phyloP scores from a whole-genome alignment of 2,113 vertebrate genomes.

The Callipepla squamata region DNA sequence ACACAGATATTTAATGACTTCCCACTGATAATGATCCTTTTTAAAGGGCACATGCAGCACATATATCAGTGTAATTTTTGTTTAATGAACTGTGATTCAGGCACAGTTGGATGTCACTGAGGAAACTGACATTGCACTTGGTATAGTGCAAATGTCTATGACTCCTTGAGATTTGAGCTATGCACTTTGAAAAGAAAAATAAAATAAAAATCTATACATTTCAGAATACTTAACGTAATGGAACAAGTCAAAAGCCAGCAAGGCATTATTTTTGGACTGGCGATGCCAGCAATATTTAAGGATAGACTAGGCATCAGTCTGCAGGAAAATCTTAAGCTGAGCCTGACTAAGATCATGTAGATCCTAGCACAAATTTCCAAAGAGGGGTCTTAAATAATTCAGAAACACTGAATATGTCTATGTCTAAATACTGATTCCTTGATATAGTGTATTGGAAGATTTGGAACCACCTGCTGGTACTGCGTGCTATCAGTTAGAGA shows the following conservation, averaged over 20 bases:
- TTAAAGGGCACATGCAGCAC: not conserved
- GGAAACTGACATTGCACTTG: not conserved
- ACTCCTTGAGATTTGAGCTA: not conserved
- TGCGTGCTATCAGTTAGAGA: not conserved
- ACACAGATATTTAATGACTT: not conserved
- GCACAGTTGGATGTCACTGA: not conserved
- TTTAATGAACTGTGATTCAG: not conserved
- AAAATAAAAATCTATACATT: not conserved
- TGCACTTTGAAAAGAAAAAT: not conserved
- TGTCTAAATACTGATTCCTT: not conserved
- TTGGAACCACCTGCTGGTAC: not conserved
- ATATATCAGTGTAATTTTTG: fast-evolving
- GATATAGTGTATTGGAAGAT: not conserved
- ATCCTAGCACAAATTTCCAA: not conserved
- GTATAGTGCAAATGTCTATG: not conserved
- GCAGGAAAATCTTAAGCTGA: not conserved
- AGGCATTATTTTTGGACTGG: not conserved
- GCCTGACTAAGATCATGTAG: not conserved
- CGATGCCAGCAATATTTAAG: not conserved
- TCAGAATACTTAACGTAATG: not conserved
- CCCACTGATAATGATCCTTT: not conserved
- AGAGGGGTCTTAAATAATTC: not conserved
- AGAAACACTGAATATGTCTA: not conserved
- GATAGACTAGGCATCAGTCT: not conserved
- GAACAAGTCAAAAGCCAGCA: not conserved